Evolutionary conservation across 2,113 vertebrate genomes (phyloP).

Genomic region (Morone saxatilis): DNA sequence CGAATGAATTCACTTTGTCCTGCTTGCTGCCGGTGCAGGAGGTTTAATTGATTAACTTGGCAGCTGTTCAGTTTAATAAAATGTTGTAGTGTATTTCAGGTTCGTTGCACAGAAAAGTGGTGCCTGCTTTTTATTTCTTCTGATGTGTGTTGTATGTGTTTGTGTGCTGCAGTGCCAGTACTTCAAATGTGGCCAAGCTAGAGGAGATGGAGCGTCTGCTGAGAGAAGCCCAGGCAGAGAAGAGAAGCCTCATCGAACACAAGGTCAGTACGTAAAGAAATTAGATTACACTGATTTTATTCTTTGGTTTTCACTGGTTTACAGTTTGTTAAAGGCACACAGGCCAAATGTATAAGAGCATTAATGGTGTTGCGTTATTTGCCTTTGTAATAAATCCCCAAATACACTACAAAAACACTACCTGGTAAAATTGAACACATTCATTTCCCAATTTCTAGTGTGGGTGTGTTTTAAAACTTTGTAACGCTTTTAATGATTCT

Average conservation of each 20-base stretch:
- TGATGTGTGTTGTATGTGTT: slow-evolving; percentile 19
- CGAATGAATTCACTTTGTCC: neutral
- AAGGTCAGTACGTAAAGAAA: slow-evolving; percentile 81
- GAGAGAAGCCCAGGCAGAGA: slow-evolving; percentile 94
- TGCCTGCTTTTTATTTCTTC: neutral
- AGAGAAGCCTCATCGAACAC: slow-evolving; percentile 89
- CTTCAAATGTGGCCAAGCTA: slow-evolving; percentile 92
- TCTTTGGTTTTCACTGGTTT: neutral
- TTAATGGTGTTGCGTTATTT: neutral
- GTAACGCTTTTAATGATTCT: neutral
- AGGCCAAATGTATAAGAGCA: neutral
- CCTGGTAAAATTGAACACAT: neutral
- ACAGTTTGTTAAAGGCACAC: neutral
- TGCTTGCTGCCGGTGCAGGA: neutral
- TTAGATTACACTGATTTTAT: neutral
- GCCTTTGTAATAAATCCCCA: neutral
- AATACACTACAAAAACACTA: neutral
- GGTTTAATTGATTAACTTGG: neutral
- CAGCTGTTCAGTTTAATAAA: neutral
- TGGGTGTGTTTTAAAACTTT: neutral
- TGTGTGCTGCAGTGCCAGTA: slow-evolving; percentile 89
- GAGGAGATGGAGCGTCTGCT: slow-evolving; percentile 98
- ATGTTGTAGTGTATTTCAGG: neutral
- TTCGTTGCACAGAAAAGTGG: neutral
- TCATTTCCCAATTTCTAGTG: neutral